Evolutionary conservation across 2,888 invertebrate species (phyloP), one percentile per base, ranked within the genome.

Genomic region (Dromius quadrimaculatus): DNA sequence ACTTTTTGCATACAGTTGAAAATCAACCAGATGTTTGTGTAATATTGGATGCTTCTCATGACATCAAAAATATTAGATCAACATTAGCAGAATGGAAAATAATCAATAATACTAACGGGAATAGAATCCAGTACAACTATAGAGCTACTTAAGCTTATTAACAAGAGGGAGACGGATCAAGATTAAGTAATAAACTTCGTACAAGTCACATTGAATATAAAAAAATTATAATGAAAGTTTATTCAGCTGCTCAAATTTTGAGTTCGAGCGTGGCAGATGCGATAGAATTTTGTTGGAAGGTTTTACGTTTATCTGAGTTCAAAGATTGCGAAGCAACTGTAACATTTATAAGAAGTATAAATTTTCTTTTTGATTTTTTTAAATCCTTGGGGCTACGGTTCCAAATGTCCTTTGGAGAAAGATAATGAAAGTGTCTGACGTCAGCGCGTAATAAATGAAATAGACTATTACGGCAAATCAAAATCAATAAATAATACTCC

Each of bases 221-320:
- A n/a, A 50, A 50, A 9, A 19, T 20, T 20, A 50, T 11, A 20
- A 50, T 50, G 23, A 50, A 50, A 22, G 50, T 50, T n/a, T n/a
- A 23, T 22, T 23, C 20, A 5, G 50, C 50, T 2, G 50, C 50
- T 5, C 50, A 50, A 50, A 50, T 22, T n/a, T 20, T 23, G 20
- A 50, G 50, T 50, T 11, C n/a, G 9, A 50, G 50, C 9, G 15
- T 50, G 19, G 50, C 50, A 20, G 50, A 50, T 23, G 50, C 50
- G 3, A 6, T 50, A 11, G 50, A 50, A 20, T 50, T 50, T 50
- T 50, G 19, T 2, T 1, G 20, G 2, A 20, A 50, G 9, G 22
- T 20, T 23, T n/a, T 50, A 11, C 19, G 20, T 2, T 2, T 50
- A 23, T 20, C 50, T 13, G 23, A 23, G 11, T 50, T 50, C 20